A percentile compares a stretch with the other conserved stretches of the same genome.
Evolutionary conservation across 2,797 vertebrate genomes (phyloP).

Genomic region (Hylomyscus alleni): DNA sequence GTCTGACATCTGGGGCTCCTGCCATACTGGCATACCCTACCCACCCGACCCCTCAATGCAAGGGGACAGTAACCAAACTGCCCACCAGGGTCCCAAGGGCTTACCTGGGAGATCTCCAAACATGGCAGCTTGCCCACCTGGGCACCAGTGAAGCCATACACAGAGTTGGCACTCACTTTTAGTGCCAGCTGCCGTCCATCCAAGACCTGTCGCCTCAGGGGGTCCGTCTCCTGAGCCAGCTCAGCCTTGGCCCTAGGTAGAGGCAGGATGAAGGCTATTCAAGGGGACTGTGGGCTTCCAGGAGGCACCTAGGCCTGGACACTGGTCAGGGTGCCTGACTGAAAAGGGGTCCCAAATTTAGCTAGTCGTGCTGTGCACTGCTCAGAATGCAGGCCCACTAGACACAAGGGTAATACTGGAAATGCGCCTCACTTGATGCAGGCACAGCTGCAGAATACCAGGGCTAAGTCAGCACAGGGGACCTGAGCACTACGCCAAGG

Average conservation of each 20-base stretch:
- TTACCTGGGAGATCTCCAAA: conserved; percentile 96
- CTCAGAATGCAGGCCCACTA: neutral
- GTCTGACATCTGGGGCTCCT: neutral
- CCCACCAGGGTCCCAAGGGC: neutral
- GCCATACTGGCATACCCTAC: neutral
- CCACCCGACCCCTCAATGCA: too few relatives aligned
- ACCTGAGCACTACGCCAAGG: too few relatives aligned
- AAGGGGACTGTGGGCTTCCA: fast-evolving
- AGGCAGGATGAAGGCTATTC: too few relatives aligned
- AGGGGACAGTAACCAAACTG: neutral
- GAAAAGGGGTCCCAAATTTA: neutral
- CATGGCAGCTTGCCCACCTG: conserved; percentile 97
- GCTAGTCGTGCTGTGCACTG: neutral
- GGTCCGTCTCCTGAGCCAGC: conserved; percentile 94
- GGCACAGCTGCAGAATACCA: neutral
- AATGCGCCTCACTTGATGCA: fast-evolving
- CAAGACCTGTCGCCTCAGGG: conserved; percentile 95
- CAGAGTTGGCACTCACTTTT: conserved; percentile 97
- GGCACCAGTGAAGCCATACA: conserved; percentile 97
- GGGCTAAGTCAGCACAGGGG: neutral
- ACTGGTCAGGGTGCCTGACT: neutral
- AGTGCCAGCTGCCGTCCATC: conserved; percentile 95
- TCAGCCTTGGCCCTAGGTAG: conserved; percentile 93
- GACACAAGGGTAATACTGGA: fast-evolving
- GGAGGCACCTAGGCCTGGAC: neutral